Evolutionary conservation across 2,113 vertebrate genomes (phyloP).

Genomic region (Cyprinodon brontotheroides): DNA sequence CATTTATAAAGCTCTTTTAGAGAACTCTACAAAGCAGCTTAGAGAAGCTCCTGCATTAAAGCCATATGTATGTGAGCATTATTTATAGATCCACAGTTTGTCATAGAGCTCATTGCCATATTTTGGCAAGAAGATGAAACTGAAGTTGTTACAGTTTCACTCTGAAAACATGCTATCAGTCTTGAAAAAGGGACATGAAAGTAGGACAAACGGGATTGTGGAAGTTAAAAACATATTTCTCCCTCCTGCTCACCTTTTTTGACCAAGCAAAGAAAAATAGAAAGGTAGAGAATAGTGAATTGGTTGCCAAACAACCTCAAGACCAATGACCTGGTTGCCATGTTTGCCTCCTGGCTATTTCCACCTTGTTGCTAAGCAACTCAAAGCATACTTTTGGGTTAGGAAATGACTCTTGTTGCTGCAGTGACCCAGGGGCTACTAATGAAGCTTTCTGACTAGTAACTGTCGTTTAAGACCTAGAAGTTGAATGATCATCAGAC

Average conservation of each 20-base stretch:
- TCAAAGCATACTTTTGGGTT: constrained; percentile 72
- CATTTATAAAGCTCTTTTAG: constrained; percentile 27
- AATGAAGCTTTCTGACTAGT: constrained; percentile 75
- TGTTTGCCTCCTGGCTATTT: constrained; percentile 61
- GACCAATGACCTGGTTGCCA: constrained; percentile 64
- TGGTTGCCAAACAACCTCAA: constrained; percentile 69
- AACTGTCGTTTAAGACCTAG: constrained; percentile 61
- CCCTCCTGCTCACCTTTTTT: constrained; percentile 60
- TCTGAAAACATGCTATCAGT: constrained; percentile 64
- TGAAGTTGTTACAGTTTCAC: constrained; percentile 53
- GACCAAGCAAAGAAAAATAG: constrained; percentile 52
- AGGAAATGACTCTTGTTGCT: constrained; percentile 80
- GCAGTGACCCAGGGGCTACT: constrained; percentile 70
- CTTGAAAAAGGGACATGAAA: constrained; percentile 71
- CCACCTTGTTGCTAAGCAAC: constrained; percentile 77
- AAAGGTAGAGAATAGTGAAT: constrained; percentile 68
- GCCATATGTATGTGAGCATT: constrained; percentile 23
- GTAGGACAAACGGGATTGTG: constrained; percentile 68
- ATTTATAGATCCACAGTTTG: constrained; percentile 32
- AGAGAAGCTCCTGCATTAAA: constrained; percentile 34
- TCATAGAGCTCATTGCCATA: constrained; percentile 42
- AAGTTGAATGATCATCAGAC: constrained; percentile 72
- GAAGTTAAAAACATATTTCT: constrained; percentile 51
- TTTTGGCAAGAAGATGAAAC: constrained; percentile 56
- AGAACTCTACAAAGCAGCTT: constrained; percentile 30